Conservation (phyloP, 2,113 vertebrate genomes). For the Lonchura striata region DNA sequence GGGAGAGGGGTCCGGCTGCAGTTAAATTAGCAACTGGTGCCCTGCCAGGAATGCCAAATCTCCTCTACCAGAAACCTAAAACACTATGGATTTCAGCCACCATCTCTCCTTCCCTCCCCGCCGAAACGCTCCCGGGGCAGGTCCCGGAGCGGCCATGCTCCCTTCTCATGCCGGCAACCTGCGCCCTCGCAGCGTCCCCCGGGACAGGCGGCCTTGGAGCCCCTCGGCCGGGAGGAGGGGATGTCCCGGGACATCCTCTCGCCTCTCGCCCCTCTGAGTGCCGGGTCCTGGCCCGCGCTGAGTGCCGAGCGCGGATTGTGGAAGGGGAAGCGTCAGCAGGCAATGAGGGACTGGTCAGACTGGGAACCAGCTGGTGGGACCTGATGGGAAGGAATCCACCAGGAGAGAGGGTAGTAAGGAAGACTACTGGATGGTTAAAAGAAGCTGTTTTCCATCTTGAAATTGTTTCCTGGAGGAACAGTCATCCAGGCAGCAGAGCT, state of each 20-base stretch:
- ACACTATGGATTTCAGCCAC: neutral
- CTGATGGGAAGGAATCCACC: neutral
- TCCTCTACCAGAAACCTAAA: neutral
- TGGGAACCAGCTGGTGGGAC: neutral
- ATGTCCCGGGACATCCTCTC: neutral
- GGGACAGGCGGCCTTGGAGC: neutral
- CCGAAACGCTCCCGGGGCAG: neutral
- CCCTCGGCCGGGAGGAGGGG: neutral
- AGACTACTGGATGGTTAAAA: neutral
- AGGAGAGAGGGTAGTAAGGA: neutral
- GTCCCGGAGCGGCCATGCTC: neutral
- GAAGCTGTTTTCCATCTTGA: neutral
- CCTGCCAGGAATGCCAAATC: neutral
- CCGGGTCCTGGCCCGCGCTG: neutral
- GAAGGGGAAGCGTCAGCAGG: neutral
- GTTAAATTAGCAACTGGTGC: neutral
- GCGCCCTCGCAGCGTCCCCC: neutral
- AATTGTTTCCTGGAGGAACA: neutral
- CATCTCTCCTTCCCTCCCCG: neutral
- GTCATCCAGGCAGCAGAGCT: neutral
- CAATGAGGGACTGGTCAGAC: neutral
- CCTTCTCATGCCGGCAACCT: neutral
- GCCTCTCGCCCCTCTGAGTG: neutral
- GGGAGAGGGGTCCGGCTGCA: neutral
- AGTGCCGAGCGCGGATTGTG: fast-evolving